phyloP scores from a whole-genome alignment of 1,140 invertebrate species.

The Phthorimaea operculella region DNA sequence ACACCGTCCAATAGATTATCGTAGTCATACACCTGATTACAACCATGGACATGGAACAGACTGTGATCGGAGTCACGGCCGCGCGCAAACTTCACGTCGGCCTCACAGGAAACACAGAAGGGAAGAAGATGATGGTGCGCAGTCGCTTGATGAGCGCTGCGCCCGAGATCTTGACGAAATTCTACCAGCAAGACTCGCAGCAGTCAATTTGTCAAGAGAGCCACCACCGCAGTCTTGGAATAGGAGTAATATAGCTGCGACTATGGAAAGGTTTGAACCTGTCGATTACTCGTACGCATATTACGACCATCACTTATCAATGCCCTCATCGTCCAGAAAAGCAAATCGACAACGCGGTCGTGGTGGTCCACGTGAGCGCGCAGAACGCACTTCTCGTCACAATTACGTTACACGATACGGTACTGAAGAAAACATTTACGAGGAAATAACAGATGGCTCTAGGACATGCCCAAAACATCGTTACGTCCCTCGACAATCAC shows the following conservation, averaged over 20 bases:
- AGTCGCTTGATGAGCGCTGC: conserved; percentile 63
- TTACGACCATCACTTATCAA: conserved; percentile 76
- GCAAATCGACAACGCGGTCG: conserved; percentile 51
- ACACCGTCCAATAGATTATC: conserved; percentile 45
- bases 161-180: conserved; percentile 66
- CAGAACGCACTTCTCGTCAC: conserved; percentile 58
- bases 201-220: conserved; percentile 60
- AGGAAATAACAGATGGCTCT: conserved; percentile 80
- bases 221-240: conserved; percentile 60
- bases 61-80: conserved; percentile 42
- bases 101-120: conserved; percentile 50
- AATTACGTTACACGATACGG: conserved; percentile 83
- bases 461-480: conserved; percentile 66
- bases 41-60: conserved; percentile 50
- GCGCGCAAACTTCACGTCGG: conserved; percentile 48
- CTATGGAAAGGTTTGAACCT: conserved; percentile 72
- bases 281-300: conserved; percentile 83
- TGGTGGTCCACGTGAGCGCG: conserved; percentile 34
- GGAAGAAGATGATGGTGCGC: conserved; percentile 62
- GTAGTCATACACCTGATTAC: conserved; percentile 56
- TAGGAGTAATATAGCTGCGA: conserved; percentile 70
- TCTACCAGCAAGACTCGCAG: conserved; percentile 61
- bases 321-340: conserved; percentile 66
- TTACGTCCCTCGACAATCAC: conserved; percentile 60
- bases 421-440: conserved; percentile 88